phyloP scores from a whole-genome alignment of 2,113 vertebrate genomes.

The Prunella fulvescens region DNA sequence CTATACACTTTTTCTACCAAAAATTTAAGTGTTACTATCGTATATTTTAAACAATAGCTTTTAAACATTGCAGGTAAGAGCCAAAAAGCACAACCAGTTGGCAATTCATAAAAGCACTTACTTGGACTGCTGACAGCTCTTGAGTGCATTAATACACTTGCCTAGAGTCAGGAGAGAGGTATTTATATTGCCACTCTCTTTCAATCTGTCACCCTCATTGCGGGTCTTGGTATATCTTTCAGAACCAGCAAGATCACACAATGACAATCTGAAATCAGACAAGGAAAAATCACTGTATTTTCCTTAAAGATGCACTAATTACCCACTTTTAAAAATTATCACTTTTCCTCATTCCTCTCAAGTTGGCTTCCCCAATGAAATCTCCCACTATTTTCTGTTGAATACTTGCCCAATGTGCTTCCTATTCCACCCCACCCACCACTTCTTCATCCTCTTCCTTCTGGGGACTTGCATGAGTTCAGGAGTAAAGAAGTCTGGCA shows the following conservation, averaged over 20 bases:
- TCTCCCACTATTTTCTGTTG: background rate
- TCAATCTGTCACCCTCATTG: slow-evolving; percentile 89
- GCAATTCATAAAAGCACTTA: slow-evolving; percentile 61
- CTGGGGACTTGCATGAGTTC: background rate
- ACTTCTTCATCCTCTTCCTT: background rate
- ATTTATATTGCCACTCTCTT: slow-evolving; percentile 97
- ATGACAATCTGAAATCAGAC: slow-evolving; percentile 75
- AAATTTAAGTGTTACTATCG: background rate
- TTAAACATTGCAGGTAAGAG: background rate
- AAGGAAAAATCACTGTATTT: background rate
- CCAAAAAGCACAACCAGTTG: background rate
- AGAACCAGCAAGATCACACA: slow-evolving; percentile 96
- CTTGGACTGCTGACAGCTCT: slow-evolving; percentile 88
- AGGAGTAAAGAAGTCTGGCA: background rate
- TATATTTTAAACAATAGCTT: background rate
- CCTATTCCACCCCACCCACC: background rate
- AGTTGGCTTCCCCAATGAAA: background rate
- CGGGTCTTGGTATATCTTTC: slow-evolving; percentile 89
- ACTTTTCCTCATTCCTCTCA: background rate
- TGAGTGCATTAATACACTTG: slow-evolving; percentile 90
- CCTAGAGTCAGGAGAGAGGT: slow-evolving; percentile 88
- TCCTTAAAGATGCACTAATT: background rate
- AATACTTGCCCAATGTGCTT: background rate
- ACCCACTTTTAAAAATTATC: background rate
- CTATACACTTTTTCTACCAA: background rate